Conservation (phyloP, 64 coral and sea anemone species). For the Dendronephthya gigantea region DNA sequence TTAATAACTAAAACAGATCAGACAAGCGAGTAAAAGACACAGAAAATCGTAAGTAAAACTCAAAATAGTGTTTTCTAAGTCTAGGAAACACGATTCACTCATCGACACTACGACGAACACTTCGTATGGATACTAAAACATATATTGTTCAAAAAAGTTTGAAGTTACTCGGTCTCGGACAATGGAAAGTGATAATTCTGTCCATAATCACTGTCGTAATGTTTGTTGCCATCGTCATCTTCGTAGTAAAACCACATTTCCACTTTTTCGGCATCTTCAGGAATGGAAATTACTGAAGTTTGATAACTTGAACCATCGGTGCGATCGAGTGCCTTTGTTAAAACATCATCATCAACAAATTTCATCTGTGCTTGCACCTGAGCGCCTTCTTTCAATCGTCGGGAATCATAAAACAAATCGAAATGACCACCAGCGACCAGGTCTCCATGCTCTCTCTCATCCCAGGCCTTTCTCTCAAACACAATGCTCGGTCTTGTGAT, state of each 20-base stretch:
- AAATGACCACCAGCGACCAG: not conserved
- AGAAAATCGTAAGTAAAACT: no score
- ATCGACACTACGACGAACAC: no score
- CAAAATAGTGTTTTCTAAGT: no score
- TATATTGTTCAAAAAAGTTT: not conserved
- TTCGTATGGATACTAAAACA: no score
- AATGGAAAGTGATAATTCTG: not conserved
- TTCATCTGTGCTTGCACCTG: not conserved
- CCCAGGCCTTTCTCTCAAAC: not conserved
- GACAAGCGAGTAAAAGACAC: no score
- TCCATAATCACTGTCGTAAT: not conserved
- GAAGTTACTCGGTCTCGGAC: not conserved
- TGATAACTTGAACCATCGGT: not conserved
- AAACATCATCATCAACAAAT: not conserved
- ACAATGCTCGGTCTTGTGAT: not conserved
- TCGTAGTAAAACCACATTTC: not conserved
- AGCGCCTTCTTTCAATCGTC: not conserved
- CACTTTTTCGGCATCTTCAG: not conserved
- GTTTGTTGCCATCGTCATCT: not conserved
- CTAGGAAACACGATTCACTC: no score
- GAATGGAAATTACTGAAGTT: not conserved
- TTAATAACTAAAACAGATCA: no score
- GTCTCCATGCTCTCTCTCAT: not conserved
- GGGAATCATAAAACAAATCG: not conserved
- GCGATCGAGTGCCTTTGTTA: not conserved